A percentile compares a stretch with the other conserved stretches of the same genome.
Conservation (phyloP, 2,113 vertebrate genomes). For the Cephalopterus ornatus region DNA sequence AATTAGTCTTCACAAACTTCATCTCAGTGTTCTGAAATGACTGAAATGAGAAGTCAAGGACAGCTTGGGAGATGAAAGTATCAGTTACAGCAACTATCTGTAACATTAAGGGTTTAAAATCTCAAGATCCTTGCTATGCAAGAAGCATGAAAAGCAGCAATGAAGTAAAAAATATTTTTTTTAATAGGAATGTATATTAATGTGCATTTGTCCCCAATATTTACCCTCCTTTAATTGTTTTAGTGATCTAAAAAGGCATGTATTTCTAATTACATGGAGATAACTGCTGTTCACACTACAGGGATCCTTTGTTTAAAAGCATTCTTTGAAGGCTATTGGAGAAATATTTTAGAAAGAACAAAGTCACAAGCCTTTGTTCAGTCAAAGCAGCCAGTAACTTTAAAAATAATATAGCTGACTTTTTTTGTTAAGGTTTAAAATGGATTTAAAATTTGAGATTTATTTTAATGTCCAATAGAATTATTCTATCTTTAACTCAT, state of each 20-base stretch:
- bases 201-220: not conserved
- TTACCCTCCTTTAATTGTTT: slow-evolving; percentile 9
- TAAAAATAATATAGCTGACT: not conserved
- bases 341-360: not conserved
- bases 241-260: not conserved
- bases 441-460: not conserved
- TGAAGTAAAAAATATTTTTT: not conserved
- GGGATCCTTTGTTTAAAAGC: not conserved
- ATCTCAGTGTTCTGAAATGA: not conserved
- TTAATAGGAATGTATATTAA: not conserved
- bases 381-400: not conserved
- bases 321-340: not conserved
- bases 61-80: not conserved
- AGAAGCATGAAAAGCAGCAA: not conserved
- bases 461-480: not conserved
- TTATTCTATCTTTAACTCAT: not conserved
- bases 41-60: not conserved
- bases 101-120: not conserved
- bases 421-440: not conserved
- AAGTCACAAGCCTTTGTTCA: not conserved
- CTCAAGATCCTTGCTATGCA: not conserved
- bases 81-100: not conserved
- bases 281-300: not conserved
- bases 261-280: not conserved
- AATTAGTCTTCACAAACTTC: not conserved